Evolutionary conservation across 2,797 vertebrate genomes (phyloP).

Genomic region (Martes flavigula): DNA sequence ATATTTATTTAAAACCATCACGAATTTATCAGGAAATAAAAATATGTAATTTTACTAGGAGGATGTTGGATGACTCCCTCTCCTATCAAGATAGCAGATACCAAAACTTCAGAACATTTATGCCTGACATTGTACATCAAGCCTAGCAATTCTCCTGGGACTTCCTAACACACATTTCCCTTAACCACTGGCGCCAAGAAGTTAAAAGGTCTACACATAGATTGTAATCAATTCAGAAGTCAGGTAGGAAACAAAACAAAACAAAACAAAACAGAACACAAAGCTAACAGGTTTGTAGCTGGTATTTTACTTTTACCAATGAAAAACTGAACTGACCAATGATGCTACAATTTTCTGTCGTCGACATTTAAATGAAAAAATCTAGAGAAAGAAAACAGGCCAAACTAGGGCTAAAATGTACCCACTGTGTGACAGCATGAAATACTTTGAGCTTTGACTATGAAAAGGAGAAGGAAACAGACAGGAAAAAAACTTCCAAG

Average conservation of each 20-base stretch:
- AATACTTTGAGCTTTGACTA: background rate
- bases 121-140: slow-evolving; percentile 59
- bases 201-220: slow-evolving; percentile 72
- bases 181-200: slow-evolving; percentile 74
- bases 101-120: slow-evolving; percentile 60
- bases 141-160: slow-evolving; percentile 53
- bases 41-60: slow-evolving; percentile 45
- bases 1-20: slow-evolving; percentile 48
- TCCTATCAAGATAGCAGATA: background rate
- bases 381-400: background rate
- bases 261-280: rapidly evolving
- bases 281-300: slow-evolving; percentile 58
- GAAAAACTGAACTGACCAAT: slow-evolving; percentile 40
- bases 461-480: background rate
- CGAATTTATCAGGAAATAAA: slow-evolving; percentile 47
- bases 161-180: slow-evolving; percentile 60
- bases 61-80: slow-evolving; percentile 21
- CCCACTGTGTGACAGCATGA: background rate
- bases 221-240: slow-evolving; percentile 76
- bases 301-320: slow-evolving; percentile 43
- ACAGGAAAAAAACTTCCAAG: background rate
- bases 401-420: background rate
- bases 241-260: slow-evolving; percentile 20
- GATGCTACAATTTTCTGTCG: background rate
- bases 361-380: slow-evolving; percentile 28